A percentile compares a stretch with the other conserved stretches of the same genome.
Conservation (phyloP, 1,140 invertebrate genomes). For the Mizuhopecten yessoensis region DNA sequence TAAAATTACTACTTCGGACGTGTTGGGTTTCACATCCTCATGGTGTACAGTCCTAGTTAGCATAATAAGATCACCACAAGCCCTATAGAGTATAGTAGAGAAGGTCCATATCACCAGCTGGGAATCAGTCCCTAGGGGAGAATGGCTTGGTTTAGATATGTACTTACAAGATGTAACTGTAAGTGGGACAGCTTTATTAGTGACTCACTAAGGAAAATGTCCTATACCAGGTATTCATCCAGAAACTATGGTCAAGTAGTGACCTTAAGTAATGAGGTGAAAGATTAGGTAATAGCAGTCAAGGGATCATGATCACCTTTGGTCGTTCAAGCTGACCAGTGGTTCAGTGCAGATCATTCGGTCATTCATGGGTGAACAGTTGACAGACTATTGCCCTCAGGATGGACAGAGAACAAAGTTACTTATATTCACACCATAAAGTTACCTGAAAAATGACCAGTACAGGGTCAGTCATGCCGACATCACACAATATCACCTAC, state of each 20-base stretch:
- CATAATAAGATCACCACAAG: background rate
- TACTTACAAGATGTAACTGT: no score
- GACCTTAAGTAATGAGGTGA: conserved; percentile 26
- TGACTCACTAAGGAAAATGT: background rate
- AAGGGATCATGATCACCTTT: conserved; percentile 23
- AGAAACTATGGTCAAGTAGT: background rate
- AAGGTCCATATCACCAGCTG: no score
- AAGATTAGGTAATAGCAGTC: background rate
- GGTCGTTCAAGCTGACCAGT: background rate
- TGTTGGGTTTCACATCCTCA: background rate
- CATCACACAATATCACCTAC: background rate
- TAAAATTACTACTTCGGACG: background rate
- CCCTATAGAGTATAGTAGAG: no score
- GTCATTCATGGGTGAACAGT: background rate
- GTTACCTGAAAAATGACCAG: conserved; percentile 14
- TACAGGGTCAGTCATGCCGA: conserved; percentile 4
- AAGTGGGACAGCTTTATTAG: background rate
- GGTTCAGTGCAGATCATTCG: background rate
- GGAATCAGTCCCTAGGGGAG: no score
- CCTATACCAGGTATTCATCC: background rate
- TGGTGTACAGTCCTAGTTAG: no score
- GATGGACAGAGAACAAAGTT: background rate
- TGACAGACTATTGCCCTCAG: background rate
- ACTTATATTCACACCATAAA: background rate
- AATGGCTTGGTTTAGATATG: no score